Percentiles rank a stretch among this genome's conserved stretches.
These are phyloP conservation scores for Atrina japonica DNA, from an alignment of 2,888 invertebrate species.

Conservation along the genomic window DNA sequence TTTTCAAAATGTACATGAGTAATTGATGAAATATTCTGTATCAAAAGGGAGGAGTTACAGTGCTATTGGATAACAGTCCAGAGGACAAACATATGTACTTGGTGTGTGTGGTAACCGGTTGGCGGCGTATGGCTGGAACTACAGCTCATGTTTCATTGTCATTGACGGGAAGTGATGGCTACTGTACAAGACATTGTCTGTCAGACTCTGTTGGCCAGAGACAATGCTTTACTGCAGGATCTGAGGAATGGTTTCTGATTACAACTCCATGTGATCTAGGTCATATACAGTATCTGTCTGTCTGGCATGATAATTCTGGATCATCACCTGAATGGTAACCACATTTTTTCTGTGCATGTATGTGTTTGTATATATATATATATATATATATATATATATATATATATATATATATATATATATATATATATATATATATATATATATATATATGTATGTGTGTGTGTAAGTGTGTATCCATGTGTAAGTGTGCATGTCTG, in stretches of 20 bases:
- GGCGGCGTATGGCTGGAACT: conserved; percentile 69
- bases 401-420: no score
- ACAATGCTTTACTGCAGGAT: conserved; percentile 64
- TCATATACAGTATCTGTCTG: conserved; percentile 56
- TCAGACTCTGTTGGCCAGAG: conserved; percentile 36
- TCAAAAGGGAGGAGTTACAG: conserved; percentile 62
- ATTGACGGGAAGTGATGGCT: conserved; percentile 48
- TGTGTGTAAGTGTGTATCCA: no score
- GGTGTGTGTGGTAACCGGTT: conserved; percentile 71
- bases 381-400: no score
- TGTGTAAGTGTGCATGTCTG: no score
- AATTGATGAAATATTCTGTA: no score
- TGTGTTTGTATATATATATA: no score
- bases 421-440: no score
- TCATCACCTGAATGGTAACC: conserved; percentile 71
- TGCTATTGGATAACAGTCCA: conserved; percentile 59
- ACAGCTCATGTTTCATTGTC: conserved; percentile 68
- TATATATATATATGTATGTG: no score
- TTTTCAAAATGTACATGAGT: no score
- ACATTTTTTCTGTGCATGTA: no score
- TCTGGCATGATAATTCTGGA: conserved; percentile 75
- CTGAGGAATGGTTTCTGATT: conserved; percentile 73
- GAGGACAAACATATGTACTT: conserved; percentile 62
- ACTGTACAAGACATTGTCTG: conserved; percentile 53
- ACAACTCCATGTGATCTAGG: conserved; percentile 65